Evolutionary conservation across 2,797 vertebrate genomes (phyloP), one percentile per base, ranked within the genome.

Genomic region (Kryptolebias ocellatus): DNA sequence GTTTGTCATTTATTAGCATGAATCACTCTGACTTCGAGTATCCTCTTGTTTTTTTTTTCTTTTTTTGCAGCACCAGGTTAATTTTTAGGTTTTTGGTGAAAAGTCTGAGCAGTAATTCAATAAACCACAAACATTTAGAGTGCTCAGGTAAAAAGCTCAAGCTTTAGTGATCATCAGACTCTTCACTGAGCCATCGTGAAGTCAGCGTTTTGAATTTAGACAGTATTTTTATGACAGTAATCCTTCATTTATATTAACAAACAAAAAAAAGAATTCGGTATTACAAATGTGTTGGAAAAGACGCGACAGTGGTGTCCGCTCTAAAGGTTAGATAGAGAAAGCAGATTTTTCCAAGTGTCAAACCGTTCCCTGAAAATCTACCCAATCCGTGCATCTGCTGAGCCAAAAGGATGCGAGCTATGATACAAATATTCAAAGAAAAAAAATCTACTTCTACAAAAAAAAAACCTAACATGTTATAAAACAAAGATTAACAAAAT

Each of bases 401-500:
- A 64, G 31, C 37, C 46, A 71, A 86, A 86, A 69, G 45, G 53
- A 72, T 70, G 60, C 72, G n/a, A 83, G 12, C 73, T 87, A 80
- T 47, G 14, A 74, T 68, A 67, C 47, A 87, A 78, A 74, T 72
- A 74, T 82, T 72, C 57, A 76, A 54, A 58, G 18, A 58, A 20
- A 59, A 53, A 56, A 73, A 59, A 24, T 8, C 67, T 85, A 87
- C 65, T 17, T 0, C 84, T 83, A 83, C 55, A 72, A 80, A 65
- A 76, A 56, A 84, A 57, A 70, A 84, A 68, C 88, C 79, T 29
- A 69, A 74, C 49, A 74, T 83, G 50, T 88, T 92, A 93, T 81
- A 93, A 93, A 93, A 93, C 83, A 91, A 81, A 84, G 81, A 89
- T 89, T 80, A 89, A 91, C 69, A 93, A 94, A 93, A 89, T 18